Base-by-base conservation (phyloP, 2,113 vertebrate genomes). In the Pardalotus punctatus region DNA sequence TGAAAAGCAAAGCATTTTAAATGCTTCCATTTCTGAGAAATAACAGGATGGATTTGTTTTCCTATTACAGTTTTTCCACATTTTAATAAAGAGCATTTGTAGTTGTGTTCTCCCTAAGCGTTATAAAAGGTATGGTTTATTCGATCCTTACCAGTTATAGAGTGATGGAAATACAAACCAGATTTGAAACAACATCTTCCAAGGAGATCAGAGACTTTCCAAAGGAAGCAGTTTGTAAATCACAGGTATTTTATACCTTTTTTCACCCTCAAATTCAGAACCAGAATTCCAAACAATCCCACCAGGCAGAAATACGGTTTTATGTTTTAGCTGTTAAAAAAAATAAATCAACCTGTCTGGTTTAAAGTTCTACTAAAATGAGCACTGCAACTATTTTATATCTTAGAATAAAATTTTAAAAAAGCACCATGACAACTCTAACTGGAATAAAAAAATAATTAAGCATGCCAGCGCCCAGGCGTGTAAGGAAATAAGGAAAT, bases 21-120 rank as follows among this genome's bases (percentile, higher is more conserved):
- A 54, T 62, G 81, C 54, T 80, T 66, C 42, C 24, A 58, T 70
- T 94, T 91, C 85, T 80, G 48, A 62, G 58, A 90, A 96, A 89
- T 65, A 93, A 70, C 66, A 93, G 67, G 82, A 90, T 54, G 71
- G 58, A 51, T 87, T 53, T 82, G 42, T 93, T 94, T 92, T 86
- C 81, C 74, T 69, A 62, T 80, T 89, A 66, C 62, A 53, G 48
- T 80, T 90, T 86, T 76, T 82, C 36, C 93, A 73, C 67, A n/a
- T 77, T 90, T 93, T 88, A 94, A 93, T 87, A 93, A 86, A 80
- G 62, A 78, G 43, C 58, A 86, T 80, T 93, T 88, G 47, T 82
- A 73, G 53, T 85, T 91, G 27, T 31, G 40, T 33, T 91, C 66
- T 94, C 73, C 23, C 56, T 20, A 72, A 93, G 74, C n/a, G 58